These are phyloP conservation scores for Crocuta crocuta DNA, from an alignment of 2,113 vertebrate species.

Conservation along the genomic window DNA sequence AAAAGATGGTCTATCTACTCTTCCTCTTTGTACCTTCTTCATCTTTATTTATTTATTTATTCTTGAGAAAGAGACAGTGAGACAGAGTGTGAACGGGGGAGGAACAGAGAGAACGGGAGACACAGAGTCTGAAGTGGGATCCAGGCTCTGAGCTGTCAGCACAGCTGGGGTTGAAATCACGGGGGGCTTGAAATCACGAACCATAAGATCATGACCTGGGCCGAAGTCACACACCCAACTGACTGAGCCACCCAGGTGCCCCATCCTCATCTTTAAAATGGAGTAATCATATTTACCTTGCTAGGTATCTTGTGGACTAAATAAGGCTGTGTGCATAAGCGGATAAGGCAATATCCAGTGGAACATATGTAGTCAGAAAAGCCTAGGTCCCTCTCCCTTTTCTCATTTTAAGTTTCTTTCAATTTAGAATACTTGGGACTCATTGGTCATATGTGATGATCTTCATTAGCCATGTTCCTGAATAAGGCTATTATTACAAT, in stretches of 20 bases:
- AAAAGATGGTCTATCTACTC: background rate
- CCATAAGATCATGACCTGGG: no score
- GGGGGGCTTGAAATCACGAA: no score
- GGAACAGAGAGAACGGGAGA: no score
- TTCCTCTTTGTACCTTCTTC: background rate
- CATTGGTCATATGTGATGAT: slow-evolving; percentile 35
- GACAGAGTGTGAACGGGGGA: no score
- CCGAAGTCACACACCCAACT: no score
- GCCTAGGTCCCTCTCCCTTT: background rate
- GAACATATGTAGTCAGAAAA: background rate
- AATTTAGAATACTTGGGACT: slow-evolving; percentile 47
- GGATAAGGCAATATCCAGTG: no score
- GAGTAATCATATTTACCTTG: background rate
- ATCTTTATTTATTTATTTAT: no score
- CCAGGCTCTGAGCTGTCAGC: no score
- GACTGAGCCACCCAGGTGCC: no score
- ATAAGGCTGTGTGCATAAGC: background rate
- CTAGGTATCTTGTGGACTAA: background rate
- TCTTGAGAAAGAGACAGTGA: no score
- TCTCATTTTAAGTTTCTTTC: slow-evolving; percentile 8
- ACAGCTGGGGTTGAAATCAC: no score
- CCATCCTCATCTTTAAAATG: background rate
- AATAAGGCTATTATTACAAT: slow-evolving; percentile 58
- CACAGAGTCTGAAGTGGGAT: no score
- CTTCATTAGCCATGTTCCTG: slow-evolving; percentile 72